Evolutionary conservation across 2,888 invertebrate species (phyloP).

Genomic region (Bibio marci): DNA sequence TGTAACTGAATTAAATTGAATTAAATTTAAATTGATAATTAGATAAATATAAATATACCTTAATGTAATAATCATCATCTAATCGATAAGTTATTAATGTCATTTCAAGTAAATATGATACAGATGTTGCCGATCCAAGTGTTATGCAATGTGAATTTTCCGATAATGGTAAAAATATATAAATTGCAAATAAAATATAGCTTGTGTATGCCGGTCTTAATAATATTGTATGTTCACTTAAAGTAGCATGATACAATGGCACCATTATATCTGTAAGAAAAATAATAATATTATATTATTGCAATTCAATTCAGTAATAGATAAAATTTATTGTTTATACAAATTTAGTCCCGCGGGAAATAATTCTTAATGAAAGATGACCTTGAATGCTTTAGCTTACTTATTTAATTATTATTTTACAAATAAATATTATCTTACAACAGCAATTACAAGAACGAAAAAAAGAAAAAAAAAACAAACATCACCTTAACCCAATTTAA

Average conservation of each 20-base stretch:
- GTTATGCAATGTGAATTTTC: constrained; percentile 52
- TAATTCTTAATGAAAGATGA: no score
- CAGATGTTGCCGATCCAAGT: constrained; percentile 49
- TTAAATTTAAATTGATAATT: no score
- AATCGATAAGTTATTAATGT: constrained; percentile 36
- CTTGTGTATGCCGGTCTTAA: constrained; percentile 54
- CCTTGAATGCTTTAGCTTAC: no score
- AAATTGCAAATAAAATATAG: constrained; percentile 58
- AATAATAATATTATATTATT: constrained; percentile 3
- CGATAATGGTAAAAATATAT: constrained; percentile 68
- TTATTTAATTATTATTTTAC: no score
- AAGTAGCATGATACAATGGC: constrained; percentile 42
- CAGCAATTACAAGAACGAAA: no score
- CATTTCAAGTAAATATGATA: constrained; percentile 43
- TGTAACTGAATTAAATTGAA: no score
- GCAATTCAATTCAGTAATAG: background rate
- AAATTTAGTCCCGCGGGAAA: no score
- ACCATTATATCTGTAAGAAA: constrained; percentile 40
- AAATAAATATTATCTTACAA: no score
- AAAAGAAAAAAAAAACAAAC: no score
- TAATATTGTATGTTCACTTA: constrained; percentile 27
- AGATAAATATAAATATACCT: constrained; percentile 18
- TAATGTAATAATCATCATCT: constrained; percentile 23
- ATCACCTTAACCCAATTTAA: no score
- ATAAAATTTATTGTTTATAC: constrained; percentile 2